Conservation (phyloP, 2,113 vertebrate genomes). For the Gallinago paraguaiae region DNA sequence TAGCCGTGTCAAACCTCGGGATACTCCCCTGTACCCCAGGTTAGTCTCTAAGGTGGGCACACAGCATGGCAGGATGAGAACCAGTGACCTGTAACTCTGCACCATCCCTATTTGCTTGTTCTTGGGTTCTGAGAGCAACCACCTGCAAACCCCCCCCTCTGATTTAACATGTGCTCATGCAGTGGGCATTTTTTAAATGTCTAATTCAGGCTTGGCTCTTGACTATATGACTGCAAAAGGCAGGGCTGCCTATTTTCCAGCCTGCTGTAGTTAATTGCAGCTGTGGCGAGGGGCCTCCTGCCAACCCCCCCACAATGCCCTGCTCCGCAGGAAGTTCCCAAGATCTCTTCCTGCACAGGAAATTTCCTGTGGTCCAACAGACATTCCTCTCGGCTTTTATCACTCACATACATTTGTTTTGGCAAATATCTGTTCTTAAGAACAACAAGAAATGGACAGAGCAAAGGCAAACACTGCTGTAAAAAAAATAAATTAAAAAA, state of each 20-base stretch:
- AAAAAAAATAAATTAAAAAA: neutral
- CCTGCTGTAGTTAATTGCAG: conserved; percentile 71
- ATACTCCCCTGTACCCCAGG: fast-evolving
- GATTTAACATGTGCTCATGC: neutral
- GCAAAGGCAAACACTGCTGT: conserved; percentile 56
- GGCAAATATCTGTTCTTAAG: conserved; percentile 75
- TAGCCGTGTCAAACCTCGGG: neutral
- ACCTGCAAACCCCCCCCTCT: neutral
- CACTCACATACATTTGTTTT: conserved; percentile 79
- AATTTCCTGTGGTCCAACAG: conserved; percentile 90
- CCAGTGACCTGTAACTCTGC: neutral
- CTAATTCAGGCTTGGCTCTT: neutral
- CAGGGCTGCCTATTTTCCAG: neutral
- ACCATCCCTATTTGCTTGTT: neutral
- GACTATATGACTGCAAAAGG: neutral
- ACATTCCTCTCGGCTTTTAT: conserved; percentile 80
- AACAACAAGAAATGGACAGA: conserved; percentile 73
- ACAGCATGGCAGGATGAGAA: neutral
- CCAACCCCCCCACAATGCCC: conserved; percentile 84
- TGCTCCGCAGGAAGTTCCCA: conserved; percentile 87
- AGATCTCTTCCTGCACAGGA: conserved; percentile 90
- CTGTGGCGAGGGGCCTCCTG: conserved; percentile 77
- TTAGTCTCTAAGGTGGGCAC: neutral
- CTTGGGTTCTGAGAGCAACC: neutral
- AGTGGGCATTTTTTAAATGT: neutral